Evolutionary conservation across 1,140 invertebrate genomes (phyloP).

Genomic region (Hycleus cichorii): DNA sequence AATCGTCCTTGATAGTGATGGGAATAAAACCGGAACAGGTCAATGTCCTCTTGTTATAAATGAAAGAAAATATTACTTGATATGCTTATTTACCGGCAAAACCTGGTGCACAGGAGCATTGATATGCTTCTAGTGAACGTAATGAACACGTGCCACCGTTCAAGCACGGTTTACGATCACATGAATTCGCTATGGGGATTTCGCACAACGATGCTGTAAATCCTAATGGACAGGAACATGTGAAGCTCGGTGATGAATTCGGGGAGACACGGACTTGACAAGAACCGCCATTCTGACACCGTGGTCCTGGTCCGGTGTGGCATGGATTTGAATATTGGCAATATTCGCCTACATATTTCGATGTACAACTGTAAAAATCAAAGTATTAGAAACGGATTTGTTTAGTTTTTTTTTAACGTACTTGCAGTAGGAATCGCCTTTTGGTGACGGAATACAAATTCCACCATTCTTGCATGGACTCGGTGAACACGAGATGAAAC

Average conservation of each 20-base stretch:
- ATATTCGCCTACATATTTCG: slow-evolving; percentile 85
- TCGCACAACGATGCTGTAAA: slow-evolving; percentile 91
- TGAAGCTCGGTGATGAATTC: slow-evolving; percentile 64
- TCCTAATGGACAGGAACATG: slow-evolving; percentile 81
- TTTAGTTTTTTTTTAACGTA: slow-evolving; percentile 51
- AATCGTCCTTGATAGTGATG: too few species aligned
- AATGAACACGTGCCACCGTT: slow-evolving; percentile 81
- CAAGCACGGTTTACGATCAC: slow-evolving; percentile 78
- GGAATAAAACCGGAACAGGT: too few species aligned
- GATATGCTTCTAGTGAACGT: slow-evolving; percentile 66
- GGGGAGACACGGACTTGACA: slow-evolving; percentile 69
- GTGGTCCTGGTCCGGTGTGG: slow-evolving; percentile 63
- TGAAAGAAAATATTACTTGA: not conserved
- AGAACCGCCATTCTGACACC: slow-evolving; percentile 88
- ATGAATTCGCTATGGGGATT: slow-evolving; percentile 80
- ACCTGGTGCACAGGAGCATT: slow-evolving; percentile 75
- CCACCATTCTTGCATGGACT: slow-evolving; percentile 80
- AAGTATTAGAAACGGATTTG: not conserved
- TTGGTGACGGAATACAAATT: slow-evolving; percentile 60
- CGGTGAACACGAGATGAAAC: slow-evolving; percentile 76
- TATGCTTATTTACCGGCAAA: slow-evolving; percentile 62
- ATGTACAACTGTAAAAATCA: slow-evolving; percentile 76
- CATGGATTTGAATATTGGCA: slow-evolving; percentile 92
- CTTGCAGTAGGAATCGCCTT: slow-evolving; percentile 75
- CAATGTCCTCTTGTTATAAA: too few species aligned